These are phyloP conservation scores for Dinoponera quadriceps DNA, from an alignment of 1,140 invertebrate genomes.

Conservation along the genomic window DNA sequence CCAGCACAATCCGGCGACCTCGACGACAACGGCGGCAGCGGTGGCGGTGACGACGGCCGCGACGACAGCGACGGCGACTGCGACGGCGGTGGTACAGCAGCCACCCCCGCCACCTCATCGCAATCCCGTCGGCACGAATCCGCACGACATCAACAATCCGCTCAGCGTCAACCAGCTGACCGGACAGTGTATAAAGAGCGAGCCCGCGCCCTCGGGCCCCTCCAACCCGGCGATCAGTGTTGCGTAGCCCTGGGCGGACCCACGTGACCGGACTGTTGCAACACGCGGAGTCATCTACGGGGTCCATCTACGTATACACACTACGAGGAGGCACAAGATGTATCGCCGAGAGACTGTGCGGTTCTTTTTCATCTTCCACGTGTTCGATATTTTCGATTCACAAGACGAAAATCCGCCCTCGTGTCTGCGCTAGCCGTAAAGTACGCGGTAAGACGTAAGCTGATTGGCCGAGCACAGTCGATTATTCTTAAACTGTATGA, in stretches of 20 bases:
- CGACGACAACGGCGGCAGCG: constrained; percentile 14
- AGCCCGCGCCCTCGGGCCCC: constrained; percentile 84
- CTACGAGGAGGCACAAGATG: constrained; percentile 52
- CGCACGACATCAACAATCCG: constrained; percentile 95
- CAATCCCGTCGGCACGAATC: constrained; percentile 95
- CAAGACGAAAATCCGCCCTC: too few species aligned
- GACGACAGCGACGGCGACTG: constrained; percentile 46
- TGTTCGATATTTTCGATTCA: not conserved
- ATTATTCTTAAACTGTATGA: too few species aligned
- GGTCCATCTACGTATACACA: constrained; percentile 81
- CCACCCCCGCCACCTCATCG: constrained; percentile 86
- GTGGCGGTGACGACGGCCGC: constrained; percentile 33
- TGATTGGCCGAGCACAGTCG: too few species aligned
- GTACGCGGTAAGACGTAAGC: too few species aligned
- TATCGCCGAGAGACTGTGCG: too few species aligned
- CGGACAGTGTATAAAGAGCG: constrained; percentile 89
- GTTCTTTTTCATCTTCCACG: constrained; percentile 17
- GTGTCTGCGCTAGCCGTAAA: too few species aligned
- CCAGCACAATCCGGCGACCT: constrained; percentile 62
- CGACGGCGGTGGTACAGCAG: constrained; percentile 37
- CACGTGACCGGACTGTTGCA: constrained; percentile 83
- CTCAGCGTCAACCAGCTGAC: constrained; percentile 95
- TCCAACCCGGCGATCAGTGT: constrained; percentile 87
- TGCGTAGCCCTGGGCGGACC: constrained; percentile 87
- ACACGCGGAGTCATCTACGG: constrained; percentile 81